These are phyloP conservation scores for Aselliscus stoliczkanus DNA, from an alignment of 2,797 vertebrate genomes.

Conservation along the genomic window DNA sequence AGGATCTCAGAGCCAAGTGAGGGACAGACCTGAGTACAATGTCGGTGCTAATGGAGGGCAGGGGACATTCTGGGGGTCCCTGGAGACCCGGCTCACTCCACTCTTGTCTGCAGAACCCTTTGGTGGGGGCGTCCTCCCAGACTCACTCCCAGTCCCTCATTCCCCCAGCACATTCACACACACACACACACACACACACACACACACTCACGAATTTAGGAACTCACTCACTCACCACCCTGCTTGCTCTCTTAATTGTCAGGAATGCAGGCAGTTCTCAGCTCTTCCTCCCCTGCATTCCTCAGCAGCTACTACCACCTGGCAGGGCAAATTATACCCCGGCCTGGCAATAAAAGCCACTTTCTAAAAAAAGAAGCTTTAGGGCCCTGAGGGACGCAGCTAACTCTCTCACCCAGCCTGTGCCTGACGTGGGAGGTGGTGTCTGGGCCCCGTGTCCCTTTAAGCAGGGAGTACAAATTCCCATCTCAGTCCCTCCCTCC, in stretches of 20 bases:
- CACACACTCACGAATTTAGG: neutral
- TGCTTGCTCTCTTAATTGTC: neutral
- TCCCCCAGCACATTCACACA: neutral
- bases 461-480: conserved; percentile 74
- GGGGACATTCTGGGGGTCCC: neutral
- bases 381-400: neutral
- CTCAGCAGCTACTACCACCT: conserved; percentile 14
- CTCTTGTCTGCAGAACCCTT: neutral
- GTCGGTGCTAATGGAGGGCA: neutral
- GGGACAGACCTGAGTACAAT: neutral
- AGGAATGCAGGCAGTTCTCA: neutral
- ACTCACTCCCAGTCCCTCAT: accelerated
- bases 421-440: neutral
- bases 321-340: conserved; percentile 51
- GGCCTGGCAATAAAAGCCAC: conserved; percentile 59
- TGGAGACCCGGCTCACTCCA: neutral
- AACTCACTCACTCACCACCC: neutral
- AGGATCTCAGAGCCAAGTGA: neutral
- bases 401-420: neutral
- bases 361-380: conserved; percentile 57
- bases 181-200: neutral
- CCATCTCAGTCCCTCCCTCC: conserved; percentile 76
- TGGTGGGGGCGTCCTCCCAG: neutral
- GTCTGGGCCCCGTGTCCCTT: conserved; percentile 56
- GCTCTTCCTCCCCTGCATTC: neutral